Percentiles rank a stretch among this genome's conserved stretches.
phyloP scores from a whole-genome alignment of 2,113 vertebrate species.

The Perca flavescens region DNA sequence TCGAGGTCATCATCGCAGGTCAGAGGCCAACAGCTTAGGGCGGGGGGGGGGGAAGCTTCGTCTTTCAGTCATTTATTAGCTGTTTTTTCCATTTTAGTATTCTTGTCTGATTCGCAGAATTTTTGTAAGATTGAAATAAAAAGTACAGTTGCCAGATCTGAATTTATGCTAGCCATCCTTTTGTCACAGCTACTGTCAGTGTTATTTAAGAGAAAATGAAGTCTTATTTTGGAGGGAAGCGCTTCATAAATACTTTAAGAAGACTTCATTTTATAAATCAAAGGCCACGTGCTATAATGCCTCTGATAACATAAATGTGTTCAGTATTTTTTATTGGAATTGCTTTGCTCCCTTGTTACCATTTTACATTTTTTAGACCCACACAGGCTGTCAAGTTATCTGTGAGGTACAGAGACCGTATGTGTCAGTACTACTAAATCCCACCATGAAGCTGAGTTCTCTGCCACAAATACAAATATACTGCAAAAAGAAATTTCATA shows the following conservation, averaged over 20 bases:
- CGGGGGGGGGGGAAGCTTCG: not conserved
- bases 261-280: not conserved
- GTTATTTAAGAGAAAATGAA: not conserved
- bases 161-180: not conserved
- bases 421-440: not conserved
- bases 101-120: not conserved
- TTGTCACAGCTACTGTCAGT: not conserved
- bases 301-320: not conserved
- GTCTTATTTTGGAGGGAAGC: conserved; percentile 1
- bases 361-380: not conserved
- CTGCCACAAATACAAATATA: not conserved
- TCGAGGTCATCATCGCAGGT: conserved; percentile 84
- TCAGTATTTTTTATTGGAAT: not conserved
- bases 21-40: not conserved
- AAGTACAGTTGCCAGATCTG: not conserved
- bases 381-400: not conserved
- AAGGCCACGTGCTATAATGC: not conserved
- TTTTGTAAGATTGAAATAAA: not conserved
- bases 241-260: not conserved
- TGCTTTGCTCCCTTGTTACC: not conserved
- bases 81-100: too few relatives aligned
- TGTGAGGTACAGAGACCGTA: not conserved
- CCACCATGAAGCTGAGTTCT: not conserved
- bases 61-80: not conserved
- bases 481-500: not conserved